Evolutionary conservation across 1,140 invertebrate species (phyloP).

Genomic region (Penaeus indicus): DNA sequence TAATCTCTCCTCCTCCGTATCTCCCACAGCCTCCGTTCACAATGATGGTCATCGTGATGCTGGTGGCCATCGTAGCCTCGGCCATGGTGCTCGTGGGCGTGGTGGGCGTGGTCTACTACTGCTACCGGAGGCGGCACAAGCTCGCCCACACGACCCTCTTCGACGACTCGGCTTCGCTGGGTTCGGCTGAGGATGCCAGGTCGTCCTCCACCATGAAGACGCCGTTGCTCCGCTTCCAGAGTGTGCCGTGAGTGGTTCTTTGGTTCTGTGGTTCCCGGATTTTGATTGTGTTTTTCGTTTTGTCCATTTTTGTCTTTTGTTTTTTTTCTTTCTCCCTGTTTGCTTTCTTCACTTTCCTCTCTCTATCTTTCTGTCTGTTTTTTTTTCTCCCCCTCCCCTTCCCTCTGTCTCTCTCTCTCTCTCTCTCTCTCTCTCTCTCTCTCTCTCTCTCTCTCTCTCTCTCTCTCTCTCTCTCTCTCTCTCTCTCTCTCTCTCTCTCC

Average conservation of each 20-base stretch:
- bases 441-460: too few relatives aligned
- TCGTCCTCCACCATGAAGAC: conserved; percentile 36
- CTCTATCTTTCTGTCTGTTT: too few relatives aligned
- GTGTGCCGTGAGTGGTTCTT: conserved; percentile 38
- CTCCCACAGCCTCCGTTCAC: too few relatives aligned
- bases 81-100: conserved; percentile 29
- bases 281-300: too few relatives aligned
- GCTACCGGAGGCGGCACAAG: conserved; percentile 29
- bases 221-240: conserved; percentile 52
- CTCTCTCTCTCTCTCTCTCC: too few relatives aligned
- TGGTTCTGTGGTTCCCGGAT: not conserved
- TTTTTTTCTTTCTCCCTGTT: too few relatives aligned
- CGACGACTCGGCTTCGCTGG: conserved; percentile 46
- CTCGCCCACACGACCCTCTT: conserved; percentile 45
- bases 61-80: conserved; percentile 9
- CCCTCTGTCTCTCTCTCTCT: too few relatives aligned
- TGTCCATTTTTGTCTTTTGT: too few relatives aligned
- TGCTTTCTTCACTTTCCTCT: too few relatives aligned
- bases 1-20: not conserved
- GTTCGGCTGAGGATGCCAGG: conserved; percentile 33
- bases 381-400: too few relatives aligned
- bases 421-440: too few relatives aligned
- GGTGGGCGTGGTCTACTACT: conserved; percentile 18
- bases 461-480: too few relatives aligned
- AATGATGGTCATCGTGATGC: conserved; percentile 1